Conservation (phyloP, 2,113 vertebrate genomes). For the Melospiza melodia region DNA sequence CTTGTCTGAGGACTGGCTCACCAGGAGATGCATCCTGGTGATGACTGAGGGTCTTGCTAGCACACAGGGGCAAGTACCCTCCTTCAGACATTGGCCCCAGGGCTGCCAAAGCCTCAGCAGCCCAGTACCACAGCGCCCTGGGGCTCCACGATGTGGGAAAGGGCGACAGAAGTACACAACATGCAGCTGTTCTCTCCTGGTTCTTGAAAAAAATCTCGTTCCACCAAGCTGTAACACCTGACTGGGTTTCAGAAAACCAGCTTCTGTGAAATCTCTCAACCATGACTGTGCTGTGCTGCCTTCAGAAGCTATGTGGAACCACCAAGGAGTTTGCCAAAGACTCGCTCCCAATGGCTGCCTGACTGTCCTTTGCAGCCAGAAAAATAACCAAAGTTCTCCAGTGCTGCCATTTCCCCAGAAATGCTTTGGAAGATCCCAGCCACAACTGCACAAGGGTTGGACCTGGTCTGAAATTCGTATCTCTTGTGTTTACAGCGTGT, state of each 20-base stretch:
- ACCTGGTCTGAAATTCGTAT: background rate
- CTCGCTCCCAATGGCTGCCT: background rate
- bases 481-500: background rate
- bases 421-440: background rate
- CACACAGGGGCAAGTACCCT: background rate
- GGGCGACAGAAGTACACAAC: fast-evolving
- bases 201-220: background rate
- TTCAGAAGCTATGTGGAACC: background rate
- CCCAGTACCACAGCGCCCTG: background rate
- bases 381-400: slow-evolving; percentile 63
- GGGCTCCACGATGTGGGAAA: fast-evolving
- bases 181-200: background rate
- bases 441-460: background rate
- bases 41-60: background rate
- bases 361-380: slow-evolving; percentile 38
- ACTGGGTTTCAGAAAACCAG: slow-evolving; percentile 18
- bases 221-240: background rate
- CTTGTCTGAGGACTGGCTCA: background rate
- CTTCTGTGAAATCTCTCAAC: background rate
- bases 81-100: fast-evolving
- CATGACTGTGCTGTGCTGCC: background rate
- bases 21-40: background rate
- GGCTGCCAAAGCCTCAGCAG: background rate
- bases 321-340: slow-evolving; percentile 58
- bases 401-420: slow-evolving; percentile 15